Evolutionary conservation across 1,140 invertebrate genomes (phyloP).

Genomic region (Solen grandis): DNA sequence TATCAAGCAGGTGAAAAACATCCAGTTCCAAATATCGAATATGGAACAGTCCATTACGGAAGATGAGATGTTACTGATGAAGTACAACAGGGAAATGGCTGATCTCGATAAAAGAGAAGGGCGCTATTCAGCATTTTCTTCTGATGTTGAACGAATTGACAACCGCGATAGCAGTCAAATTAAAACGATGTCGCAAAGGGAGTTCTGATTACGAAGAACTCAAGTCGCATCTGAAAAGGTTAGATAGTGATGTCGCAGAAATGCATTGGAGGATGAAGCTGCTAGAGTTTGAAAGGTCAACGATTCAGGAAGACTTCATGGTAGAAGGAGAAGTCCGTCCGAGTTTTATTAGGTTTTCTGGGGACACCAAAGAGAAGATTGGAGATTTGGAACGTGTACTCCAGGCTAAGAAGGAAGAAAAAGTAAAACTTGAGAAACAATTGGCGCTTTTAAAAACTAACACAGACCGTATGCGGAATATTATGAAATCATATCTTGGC

Average conservation of each 20-base stretch:
- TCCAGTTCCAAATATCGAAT: conserved; percentile 26
- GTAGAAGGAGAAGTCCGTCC: conserved; percentile 66
- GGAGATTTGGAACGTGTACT: conserved; percentile 35
- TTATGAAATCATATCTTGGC: conserved; percentile 47
- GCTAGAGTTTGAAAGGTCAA: conserved; percentile 59
- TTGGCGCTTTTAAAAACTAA: conserved; percentile 52
- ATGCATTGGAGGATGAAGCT: conserved; percentile 57
- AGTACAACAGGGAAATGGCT: conserved; percentile 43
- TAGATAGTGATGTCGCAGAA: conserved; percentile 47
- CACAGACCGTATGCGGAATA: conserved; percentile 54
- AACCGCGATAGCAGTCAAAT: conserved; percentile 13
- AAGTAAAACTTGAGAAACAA: conserved; percentile 45
- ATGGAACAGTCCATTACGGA: conserved; percentile 34
- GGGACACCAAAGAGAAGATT: conserved; percentile 50
- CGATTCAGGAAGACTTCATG: conserved; percentile 60
- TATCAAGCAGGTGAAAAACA: conserved; percentile 9
- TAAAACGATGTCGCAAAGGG: conserved; percentile 24
- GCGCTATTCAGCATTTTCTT: conserved; percentile 42
- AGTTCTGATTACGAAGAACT: conserved; percentile 33
- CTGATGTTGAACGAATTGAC: conserved; percentile 46
- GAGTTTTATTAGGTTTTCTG: conserved; percentile 65
- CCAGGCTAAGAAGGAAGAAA: conserved; percentile 33
- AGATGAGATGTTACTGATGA: conserved; percentile 11
- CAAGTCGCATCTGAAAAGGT: conserved; percentile 23
- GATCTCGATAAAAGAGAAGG: conserved; percentile 46